phyloP scores from a whole-genome alignment of 2,113 vertebrate genomes.

The Centropus unirufus region DNA sequence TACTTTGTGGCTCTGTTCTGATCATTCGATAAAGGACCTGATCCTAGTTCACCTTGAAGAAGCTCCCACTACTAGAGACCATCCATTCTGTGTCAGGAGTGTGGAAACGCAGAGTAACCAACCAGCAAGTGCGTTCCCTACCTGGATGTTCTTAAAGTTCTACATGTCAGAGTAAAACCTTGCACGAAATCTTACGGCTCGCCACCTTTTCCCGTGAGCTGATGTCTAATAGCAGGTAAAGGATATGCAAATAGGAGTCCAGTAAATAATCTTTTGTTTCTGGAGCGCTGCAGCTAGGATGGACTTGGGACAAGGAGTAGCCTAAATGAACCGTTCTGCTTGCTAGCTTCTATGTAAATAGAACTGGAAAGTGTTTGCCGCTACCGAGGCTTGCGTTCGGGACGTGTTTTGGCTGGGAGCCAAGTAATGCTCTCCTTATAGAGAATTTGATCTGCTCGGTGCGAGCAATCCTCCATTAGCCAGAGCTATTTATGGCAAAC shows the following conservation, averaged over 20 bases:
- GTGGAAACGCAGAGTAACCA: background rate
- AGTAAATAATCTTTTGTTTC: background rate
- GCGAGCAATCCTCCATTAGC: slow-evolving; percentile 84
- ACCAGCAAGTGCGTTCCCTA: slow-evolving; percentile 9
- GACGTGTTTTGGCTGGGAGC: slow-evolving; percentile 75
- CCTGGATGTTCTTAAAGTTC: slow-evolving; percentile 69
- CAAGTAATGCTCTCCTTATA: slow-evolving; percentile 83
- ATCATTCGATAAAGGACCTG: slow-evolving; percentile 52
- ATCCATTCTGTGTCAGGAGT: slow-evolving; percentile 55
- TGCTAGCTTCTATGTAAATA: slow-evolving; percentile 69
- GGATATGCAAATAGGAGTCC: background rate
- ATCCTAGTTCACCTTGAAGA: slow-evolving; percentile 39
- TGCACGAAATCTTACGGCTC: background rate
- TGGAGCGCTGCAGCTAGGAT: background rate
- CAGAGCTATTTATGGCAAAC: slow-evolving; percentile 94
- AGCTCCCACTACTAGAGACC: slow-evolving; percentile 56
- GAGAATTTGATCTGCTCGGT: slow-evolving; percentile 89
- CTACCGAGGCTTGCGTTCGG: slow-evolving; percentile 67
- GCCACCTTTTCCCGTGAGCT: fast-evolving
- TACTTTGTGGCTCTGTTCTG: slow-evolving; percentile 61
- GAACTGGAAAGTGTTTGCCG: slow-evolving; percentile 68
- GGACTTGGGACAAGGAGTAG: slow-evolving; percentile 22
- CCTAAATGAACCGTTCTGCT: slow-evolving; percentile 44
- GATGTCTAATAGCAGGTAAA: background rate
- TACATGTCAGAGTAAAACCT: slow-evolving; percentile 62